phyloP scores from a whole-genome alignment of 2,888 invertebrate species.

The Hirtodrosophila confusa region DNA sequence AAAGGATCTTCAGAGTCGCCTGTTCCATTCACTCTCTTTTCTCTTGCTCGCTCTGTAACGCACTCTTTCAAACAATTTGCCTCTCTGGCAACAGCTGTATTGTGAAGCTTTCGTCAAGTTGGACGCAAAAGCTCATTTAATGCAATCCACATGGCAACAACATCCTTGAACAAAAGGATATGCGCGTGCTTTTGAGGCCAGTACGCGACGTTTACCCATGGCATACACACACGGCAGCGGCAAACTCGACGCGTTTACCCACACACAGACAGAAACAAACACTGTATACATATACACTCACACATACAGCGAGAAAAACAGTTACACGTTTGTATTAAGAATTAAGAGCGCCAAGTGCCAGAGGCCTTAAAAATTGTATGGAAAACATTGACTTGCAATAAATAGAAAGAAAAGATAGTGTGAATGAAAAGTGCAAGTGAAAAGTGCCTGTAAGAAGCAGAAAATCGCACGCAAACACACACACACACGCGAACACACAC shows the following conservation, averaged over 20 bases:
- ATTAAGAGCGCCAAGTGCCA: slow-evolving; percentile 69
- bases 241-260: slow-evolving; percentile 32
- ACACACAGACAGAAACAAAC: slow-evolving; percentile 35
- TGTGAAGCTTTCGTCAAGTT: slow-evolving; percentile 65
- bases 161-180: slow-evolving; percentile 72
- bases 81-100: slow-evolving; percentile 67
- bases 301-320: slow-evolving; percentile 24
- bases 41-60: neutral
- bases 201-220: slow-evolving; percentile 80
- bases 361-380: slow-evolving; percentile 51
- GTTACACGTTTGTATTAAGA: slow-evolving; percentile 32
- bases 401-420: slow-evolving; percentile 15
- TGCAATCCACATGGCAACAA: slow-evolving; percentile 65
- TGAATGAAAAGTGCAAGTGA: slow-evolving; percentile 64
- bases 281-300: slow-evolving; percentile 24
- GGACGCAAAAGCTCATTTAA: slow-evolving; percentile 52
- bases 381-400: slow-evolving; percentile 31
- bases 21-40: slow-evolving; percentile 14
- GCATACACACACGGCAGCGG: slow-evolving; percentile 65
- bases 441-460: slow-evolving; percentile 60
- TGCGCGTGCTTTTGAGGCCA: slow-evolving; percentile 65
- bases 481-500: slow-evolving; percentile 23
- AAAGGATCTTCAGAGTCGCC: slow-evolving; percentile 18
- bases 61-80: slow-evolving; percentile 43
- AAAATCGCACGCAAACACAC: slow-evolving; percentile 47